Percentiles rank a stretch among this genome's conserved stretches.
These are phyloP conservation scores for Pagrus major DNA, from an alignment of 2,113 vertebrate species.

Conservation along the genomic window DNA sequence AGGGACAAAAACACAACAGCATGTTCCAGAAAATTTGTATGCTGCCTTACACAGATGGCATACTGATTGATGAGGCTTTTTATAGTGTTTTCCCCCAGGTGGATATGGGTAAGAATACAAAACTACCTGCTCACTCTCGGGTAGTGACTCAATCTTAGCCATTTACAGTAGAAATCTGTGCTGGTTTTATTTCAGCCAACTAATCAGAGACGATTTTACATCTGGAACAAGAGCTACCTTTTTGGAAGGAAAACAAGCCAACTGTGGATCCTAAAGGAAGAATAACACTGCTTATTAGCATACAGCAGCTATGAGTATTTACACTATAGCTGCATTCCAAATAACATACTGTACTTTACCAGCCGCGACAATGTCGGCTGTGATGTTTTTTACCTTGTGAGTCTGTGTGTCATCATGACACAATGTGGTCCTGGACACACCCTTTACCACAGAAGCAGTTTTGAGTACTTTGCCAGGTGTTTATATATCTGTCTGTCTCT, in stretches of 20 bases:
- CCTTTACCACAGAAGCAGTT: no score
- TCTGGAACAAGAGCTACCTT: background rate
- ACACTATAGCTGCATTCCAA: no score
- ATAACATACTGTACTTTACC: no score
- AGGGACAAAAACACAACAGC: conserved; percentile 16
- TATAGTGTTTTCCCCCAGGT: conserved; percentile 4
- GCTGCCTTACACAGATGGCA: background rate
- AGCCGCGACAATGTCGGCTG: no score
- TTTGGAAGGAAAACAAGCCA: background rate
- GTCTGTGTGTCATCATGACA: no score
- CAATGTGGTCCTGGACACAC: no score
- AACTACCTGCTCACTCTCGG: background rate
- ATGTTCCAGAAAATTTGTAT: conserved; percentile 2
- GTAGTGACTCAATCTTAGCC: background rate
- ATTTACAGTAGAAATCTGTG: background rate
- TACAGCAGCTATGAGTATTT: background rate
- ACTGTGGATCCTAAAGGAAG: background rate
- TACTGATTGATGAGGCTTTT: conserved; percentile 28
- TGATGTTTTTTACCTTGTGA: no score
- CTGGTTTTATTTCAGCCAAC: conserved; percentile 15
- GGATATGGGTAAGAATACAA: background rate
- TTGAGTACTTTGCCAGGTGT: no score
- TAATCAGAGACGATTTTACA: conserved; percentile 4
- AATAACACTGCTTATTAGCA: background rate
- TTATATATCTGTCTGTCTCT: no score